phyloP scores from a whole-genome alignment of 2,888 invertebrate genomes.

The Bombylius major region DNA sequence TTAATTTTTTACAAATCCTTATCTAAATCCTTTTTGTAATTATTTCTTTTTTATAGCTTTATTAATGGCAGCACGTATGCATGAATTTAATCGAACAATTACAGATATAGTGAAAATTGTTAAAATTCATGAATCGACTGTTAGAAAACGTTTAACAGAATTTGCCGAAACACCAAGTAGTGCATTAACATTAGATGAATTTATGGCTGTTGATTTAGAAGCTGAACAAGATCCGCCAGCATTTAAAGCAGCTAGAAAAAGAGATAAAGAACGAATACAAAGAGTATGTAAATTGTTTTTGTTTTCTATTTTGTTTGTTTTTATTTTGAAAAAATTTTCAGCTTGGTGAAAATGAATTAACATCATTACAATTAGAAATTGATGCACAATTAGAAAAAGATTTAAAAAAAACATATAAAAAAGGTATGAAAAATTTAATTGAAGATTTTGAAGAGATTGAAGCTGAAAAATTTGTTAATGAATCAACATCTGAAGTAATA shows the following conservation, averaged over 20 bases:
- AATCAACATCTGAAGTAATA: conserved; percentile 38
- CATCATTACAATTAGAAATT: conserved; percentile 73
- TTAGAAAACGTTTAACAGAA: conserved; percentile 81
- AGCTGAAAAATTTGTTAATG: conserved; percentile 36
- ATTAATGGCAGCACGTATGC: conserved; percentile 84
- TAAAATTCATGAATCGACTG: conserved; percentile 87
- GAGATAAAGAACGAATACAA: conserved; percentile 73
- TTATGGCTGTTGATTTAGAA: conserved; percentile 91
- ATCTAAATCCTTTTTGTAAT: conserved; percentile 1
- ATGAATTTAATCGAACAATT: conserved; percentile 79
- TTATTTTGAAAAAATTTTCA: conserved; percentile 10
- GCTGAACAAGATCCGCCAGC: conserved; percentile 92
- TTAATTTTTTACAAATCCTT: conserved; percentile 4
- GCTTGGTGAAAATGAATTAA: conserved; percentile 50
- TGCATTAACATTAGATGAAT: conserved; percentile 88
- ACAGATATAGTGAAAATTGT: conserved; percentile 86
- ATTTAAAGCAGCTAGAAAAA: conserved; percentile 79
- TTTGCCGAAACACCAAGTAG: conserved; percentile 96
- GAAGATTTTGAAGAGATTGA: conserved; percentile 33
- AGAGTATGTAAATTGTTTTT: conserved; percentile 40
- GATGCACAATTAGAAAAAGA: conserved; percentile 66
- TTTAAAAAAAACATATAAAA: conserved; percentile 36
- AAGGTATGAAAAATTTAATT: conserved; percentile 19
- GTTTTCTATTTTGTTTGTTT: not conserved
- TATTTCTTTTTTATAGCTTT: conserved; percentile 48